A percentile compares a stretch with the other conserved stretches of the same genome.
These are phyloP conservation scores for Muscicapa adusta DNA, from an alignment of 2,113 vertebrate genomes.

Conservation along the genomic window DNA sequence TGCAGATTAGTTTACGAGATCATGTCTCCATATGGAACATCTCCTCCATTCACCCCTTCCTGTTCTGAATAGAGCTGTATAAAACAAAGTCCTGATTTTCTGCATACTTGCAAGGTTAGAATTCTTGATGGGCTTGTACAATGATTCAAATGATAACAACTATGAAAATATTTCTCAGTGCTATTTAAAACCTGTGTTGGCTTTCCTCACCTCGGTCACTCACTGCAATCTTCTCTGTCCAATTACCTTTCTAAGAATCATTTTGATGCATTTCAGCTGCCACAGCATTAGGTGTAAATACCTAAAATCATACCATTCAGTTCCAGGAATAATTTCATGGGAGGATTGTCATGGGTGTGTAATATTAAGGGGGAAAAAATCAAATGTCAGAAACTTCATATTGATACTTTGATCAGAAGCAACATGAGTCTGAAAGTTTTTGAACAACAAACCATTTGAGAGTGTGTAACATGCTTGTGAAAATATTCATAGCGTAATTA, in stretches of 20 bases:
- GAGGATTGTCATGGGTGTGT: not conserved
- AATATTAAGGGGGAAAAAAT: not conserved
- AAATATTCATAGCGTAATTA: conserved; percentile 87
- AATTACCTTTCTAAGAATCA: not conserved
- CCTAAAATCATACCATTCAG: not conserved
- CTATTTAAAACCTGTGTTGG: not conserved
- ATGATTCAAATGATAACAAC: not conserved
- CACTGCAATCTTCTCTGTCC: not conserved
- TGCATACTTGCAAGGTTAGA: not conserved
- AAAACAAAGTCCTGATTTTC: conserved; percentile 10
- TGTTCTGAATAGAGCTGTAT: not conserved
- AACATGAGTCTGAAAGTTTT: conserved; percentile 69
- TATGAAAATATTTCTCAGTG: not conserved
- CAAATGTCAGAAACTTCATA: conserved; percentile 44
- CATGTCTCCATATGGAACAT: conserved; percentile 30
- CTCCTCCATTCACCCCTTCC: conserved; percentile 22
- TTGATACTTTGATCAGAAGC: conserved; percentile 70
- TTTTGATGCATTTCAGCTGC: not conserved
- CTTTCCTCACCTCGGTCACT: not conserved
- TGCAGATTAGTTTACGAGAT: conserved; percentile 50
- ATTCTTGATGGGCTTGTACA: not conserved
- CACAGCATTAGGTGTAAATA: not conserved
- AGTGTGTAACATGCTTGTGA: conserved; percentile 78
- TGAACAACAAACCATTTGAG: conserved; percentile 77
- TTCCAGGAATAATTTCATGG: not conserved